These are phyloP conservation scores for Lerista edwardsae DNA, from an alignment of 2,797 vertebrate species.

Conservation along the genomic window DNA sequence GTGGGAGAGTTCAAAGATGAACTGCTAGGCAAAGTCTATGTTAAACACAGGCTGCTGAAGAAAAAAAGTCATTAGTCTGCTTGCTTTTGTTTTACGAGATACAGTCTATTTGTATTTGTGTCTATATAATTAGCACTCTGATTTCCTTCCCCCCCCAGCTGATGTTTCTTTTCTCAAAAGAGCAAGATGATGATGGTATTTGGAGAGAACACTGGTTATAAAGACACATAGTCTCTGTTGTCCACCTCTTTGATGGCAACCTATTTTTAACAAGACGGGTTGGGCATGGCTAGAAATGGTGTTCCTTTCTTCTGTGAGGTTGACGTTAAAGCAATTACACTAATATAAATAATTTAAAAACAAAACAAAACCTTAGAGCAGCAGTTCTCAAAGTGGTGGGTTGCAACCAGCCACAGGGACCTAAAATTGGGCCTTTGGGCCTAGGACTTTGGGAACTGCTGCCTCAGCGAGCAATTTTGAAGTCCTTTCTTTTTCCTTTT, in stretches of 20 bases:
- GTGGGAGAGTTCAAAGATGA: constrained; percentile 32
- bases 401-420: too few species aligned
- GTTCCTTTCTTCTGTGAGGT: not conserved
- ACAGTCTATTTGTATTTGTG: constrained; percentile 51
- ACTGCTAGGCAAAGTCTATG: not conserved
- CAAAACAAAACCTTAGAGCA: constrained; percentile 48
- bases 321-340: constrained; percentile 36
- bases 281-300: not conserved
- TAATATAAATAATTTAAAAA: too few species aligned
- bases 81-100: constrained; percentile 36
- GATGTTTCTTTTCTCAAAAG: constrained; percentile 51
- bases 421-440: too few species aligned
- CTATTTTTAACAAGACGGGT: constrained; percentile 30
- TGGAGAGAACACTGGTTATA: constrained; percentile 27
- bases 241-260: constrained; percentile 8
- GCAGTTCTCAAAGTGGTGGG: too few species aligned
- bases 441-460: too few species aligned
- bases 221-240: constrained; percentile 14
- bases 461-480: constrained; percentile 64
- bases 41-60: constrained; percentile 40
- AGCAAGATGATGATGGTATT: constrained; percentile 23
- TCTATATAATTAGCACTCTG: constrained; percentile 58
- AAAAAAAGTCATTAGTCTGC: constrained; percentile 32
- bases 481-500: not conserved
- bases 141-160: not conserved